phyloP scores from a whole-genome alignment of 2,797 vertebrate species.

The Hylomyscus alleni region DNA sequence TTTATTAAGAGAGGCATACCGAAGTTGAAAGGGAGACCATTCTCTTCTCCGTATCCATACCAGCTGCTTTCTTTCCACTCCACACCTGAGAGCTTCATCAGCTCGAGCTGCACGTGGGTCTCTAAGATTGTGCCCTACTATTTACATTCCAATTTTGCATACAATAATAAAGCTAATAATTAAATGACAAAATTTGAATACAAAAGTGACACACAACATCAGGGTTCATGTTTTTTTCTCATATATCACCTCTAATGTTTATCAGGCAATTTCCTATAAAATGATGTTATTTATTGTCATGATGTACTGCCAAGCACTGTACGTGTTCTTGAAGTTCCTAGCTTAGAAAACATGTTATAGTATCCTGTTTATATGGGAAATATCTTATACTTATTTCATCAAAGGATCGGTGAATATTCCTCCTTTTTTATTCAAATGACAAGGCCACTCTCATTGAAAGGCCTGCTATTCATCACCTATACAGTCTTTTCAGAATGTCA shows the following conservation, averaged over 20 bases:
- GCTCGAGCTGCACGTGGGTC: neutral
- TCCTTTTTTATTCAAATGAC: conserved; percentile 34
- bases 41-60: neutral
- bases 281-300: neutral
- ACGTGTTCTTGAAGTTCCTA: neutral
- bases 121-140: neutral
- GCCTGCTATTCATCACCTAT: conserved; percentile 4
- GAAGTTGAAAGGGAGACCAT: neutral
- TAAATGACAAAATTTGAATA: conserved; percentile 50
- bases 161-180: neutral
- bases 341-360: neutral
- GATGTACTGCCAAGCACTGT: neutral
- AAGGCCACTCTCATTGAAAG: neutral
- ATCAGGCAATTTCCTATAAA: neutral
- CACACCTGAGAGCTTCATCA: neutral
- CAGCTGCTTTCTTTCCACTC: neutral
- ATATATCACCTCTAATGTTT: neutral
- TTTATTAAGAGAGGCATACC: neutral
- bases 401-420: neutral
- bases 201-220: neutral
- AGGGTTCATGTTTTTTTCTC: conserved; percentile 1
- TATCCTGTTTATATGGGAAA: neutral
- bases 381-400: neutral
- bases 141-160: neutral
- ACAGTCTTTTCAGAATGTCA: neutral